Evolutionary conservation across 2,888 invertebrate genomes (phyloP), one percentile per base, ranked within the genome.

Genomic region (Patella caerulea): DNA sequence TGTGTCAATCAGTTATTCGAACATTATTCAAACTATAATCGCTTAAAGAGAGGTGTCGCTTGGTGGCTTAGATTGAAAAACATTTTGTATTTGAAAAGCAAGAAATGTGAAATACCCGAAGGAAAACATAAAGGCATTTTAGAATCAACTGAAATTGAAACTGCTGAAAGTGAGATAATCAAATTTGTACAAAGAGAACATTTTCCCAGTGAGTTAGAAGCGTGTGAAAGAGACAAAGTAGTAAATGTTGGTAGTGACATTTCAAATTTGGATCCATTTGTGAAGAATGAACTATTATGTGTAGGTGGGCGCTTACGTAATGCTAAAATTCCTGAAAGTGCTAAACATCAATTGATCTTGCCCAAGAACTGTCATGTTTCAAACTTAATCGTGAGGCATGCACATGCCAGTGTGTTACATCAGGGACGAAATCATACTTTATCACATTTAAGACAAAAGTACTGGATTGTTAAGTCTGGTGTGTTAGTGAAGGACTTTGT

Each of bases 291-390:
- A n/a, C 9, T 70, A 71, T n/a, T 75, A 19, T 2, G 71, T n/a
- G 71, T 70, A 2, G 75, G 73, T 5, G 73, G 77, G 15, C 54
- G 77, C 3, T 29, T 77, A 12, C 17, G 19, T 3, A 52, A 17
- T 4, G 52, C 74, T 3, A 12, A n/a, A 4, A 45, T 77, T 15
- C 24, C n/a, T 9, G 34, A 29, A 45, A 71, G 70, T 53, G 29
- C 12, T 7, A 77, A 74, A 11, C 77, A 77, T 56, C 77, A 29
- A 15, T 5, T 74, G 11, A n/a, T 77, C 19, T 45, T 77, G 55
- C 73, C 74, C 4, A 74, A 77, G 15, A 70, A 69, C 3, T 74
- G 69, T 29, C 71, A 11, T 9, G 73, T 77, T 19, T 59, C 77
- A 54, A 14, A 54, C 15, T 52, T 77, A 17, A 65, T 77, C 17